Evolutionary conservation across 1,140 invertebrate species (phyloP).

Genomic region (Rhopalosiphum padi): DNA sequence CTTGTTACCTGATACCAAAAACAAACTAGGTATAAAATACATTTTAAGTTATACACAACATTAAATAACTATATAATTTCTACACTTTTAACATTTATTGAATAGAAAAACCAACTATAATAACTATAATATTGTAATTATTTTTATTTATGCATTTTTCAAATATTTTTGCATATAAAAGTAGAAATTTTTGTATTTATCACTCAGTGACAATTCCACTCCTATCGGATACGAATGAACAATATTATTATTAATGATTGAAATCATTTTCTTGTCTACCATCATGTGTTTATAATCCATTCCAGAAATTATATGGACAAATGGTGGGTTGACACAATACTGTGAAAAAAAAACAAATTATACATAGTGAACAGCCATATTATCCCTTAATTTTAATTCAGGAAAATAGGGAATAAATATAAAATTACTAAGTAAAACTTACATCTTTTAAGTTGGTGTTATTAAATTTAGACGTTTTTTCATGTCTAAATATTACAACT

Average conservation of each 20-base stretch:
- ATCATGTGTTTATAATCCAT: background rate
- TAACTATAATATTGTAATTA: background rate
- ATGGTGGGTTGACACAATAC: background rate
- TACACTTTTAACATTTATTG: background rate
- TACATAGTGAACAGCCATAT: too few relatives aligned
- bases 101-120: background rate
- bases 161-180: background rate
- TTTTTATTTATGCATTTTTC: background rate
- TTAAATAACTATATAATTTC: background rate
- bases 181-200: slow-evolving; percentile 25
- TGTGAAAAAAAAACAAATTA: background rate
- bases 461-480: background rate
- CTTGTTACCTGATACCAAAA: background rate
- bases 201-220: background rate
- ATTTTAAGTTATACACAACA: background rate
- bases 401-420: too few relatives aligned
- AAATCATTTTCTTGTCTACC: background rate
- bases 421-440: background rate
- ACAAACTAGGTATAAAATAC: background rate
- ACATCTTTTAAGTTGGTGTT: background rate
- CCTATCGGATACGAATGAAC: background rate
- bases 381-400: background rate
- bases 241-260: background rate
- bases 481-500: background rate
- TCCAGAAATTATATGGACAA: background rate